Evolutionary conservation across 2,797 vertebrate species (phyloP).

Genomic region (Crenichthys baileyi): DNA sequence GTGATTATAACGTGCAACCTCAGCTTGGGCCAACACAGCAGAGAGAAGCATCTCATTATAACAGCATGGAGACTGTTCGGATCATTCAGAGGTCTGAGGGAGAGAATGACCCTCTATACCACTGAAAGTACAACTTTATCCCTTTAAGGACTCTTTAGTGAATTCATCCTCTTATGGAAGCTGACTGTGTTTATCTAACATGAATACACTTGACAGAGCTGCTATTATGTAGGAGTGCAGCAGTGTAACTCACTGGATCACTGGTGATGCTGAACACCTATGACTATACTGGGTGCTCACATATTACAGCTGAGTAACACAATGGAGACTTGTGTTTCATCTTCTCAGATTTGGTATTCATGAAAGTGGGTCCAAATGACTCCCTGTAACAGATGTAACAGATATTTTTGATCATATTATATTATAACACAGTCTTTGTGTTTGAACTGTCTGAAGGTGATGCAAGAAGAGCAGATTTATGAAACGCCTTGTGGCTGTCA

Average conservation of each 20-base stretch:
- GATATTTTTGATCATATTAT: not conserved
- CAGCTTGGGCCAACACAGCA: slow-evolving; percentile 26
- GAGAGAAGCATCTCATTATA: slow-evolving; percentile 47
- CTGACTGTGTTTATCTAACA: slow-evolving; percentile 10
- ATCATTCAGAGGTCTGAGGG: slow-evolving; percentile 21
- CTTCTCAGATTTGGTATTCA: not conserved
- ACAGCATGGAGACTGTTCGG: slow-evolving; percentile 23
- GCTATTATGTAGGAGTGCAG: slow-evolving; percentile 37
- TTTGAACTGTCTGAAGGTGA: not conserved
- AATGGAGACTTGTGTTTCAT: slow-evolving; percentile 10
- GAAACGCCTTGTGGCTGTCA: not conserved
- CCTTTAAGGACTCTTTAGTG: slow-evolving; percentile 3
- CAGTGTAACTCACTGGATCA: slow-evolving; percentile 18
- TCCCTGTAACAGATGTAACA: not conserved
- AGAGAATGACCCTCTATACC: slow-evolving; percentile 32
- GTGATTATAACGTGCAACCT: slow-evolving; percentile 46
- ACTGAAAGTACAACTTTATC: slow-evolving; percentile 4
- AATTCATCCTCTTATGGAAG: slow-evolving; percentile 17
- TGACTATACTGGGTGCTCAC: not conserved
- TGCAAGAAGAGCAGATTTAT: not conserved
- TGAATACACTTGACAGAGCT: slow-evolving; percentile 17
- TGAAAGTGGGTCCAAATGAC: not conserved
- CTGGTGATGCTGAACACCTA: slow-evolving; percentile 12
- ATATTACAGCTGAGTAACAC: slow-evolving; percentile 10
- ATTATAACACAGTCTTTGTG: not conserved